Conservation (phyloP, 1,140 invertebrate genomes). For the Dendroctonus ponderosae region DNA sequence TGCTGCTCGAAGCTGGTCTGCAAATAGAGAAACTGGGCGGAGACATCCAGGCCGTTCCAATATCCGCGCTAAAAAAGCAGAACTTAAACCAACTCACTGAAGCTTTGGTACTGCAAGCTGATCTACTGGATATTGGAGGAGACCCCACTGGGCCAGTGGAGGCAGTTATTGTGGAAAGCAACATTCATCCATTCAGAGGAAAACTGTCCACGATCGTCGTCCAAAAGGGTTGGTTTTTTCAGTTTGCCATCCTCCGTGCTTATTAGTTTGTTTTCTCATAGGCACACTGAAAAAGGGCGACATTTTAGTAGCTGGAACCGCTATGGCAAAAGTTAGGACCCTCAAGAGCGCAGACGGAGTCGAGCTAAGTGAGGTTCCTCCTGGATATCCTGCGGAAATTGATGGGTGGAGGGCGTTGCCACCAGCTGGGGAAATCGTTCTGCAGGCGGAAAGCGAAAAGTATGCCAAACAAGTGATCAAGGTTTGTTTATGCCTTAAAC, state of each 20-base stretch:
- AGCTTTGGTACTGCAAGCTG: conserved; percentile 81
- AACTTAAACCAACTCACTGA: conserved; percentile 83
- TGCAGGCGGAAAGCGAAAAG: conserved; percentile 48
- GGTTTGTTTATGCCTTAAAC: conserved; percentile 44
- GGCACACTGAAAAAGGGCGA: conserved; percentile 80
- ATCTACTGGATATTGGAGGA: conserved; percentile 81
- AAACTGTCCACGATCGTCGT: conserved; percentile 87
- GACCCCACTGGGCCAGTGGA: conserved; percentile 84
- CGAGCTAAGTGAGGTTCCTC: conserved; percentile 65
- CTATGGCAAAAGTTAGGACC: conserved; percentile 82
- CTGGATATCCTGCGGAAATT: conserved; percentile 83
- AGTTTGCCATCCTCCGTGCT: neutral
- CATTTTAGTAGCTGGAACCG: conserved; percentile 77
- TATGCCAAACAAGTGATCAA: conserved; percentile 61
- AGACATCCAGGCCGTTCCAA: conserved; percentile 85
- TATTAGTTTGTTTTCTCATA: neutral
- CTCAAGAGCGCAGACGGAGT: conserved; percentile 80
- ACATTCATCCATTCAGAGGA: conserved; percentile 69
- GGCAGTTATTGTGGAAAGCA: conserved; percentile 87
- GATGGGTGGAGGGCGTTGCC: conserved; percentile 88
- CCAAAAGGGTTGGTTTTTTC: conserved; percentile 67
- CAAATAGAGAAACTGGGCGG: conserved; percentile 87
- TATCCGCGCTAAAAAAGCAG: conserved; percentile 85
- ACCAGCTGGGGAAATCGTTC: conserved; percentile 78
- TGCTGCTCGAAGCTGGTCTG: conserved; percentile 75